Conservation (phyloP, 2,113 vertebrate species). For the Siniperca knerii region DNA sequence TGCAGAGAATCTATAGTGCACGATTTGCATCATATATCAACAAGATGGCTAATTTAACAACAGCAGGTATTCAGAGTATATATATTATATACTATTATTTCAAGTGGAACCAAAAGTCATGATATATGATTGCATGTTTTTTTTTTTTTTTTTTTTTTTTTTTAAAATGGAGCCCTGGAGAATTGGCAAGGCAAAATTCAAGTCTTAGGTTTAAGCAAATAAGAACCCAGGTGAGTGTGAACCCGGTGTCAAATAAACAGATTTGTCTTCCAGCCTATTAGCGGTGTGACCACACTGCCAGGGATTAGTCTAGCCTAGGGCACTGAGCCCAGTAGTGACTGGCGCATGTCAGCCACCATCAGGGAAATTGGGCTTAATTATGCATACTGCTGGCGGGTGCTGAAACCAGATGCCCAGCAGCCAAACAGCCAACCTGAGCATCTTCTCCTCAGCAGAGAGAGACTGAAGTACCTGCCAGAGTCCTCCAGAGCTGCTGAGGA, state of each 20-base stretch:
- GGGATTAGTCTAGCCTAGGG: conserved; percentile 66
- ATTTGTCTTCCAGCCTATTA: conserved; percentile 75
- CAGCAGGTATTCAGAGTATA: neutral
- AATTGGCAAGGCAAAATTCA: neutral
- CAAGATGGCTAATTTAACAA: neutral
- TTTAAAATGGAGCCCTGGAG: neutral
- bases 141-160: neutral
- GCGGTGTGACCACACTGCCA: conserved; percentile 58
- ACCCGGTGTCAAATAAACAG: conserved; percentile 73
- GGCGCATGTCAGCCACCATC: conserved; percentile 64
- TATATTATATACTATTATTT: neutral
- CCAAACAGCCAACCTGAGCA: conserved; percentile 49
- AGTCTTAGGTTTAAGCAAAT: conserved; percentile 30
- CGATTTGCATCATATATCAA: neutral
- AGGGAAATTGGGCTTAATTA: conserved; percentile 71
- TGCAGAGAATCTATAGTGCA: neutral
- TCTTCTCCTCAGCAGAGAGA: conserved; percentile 33
- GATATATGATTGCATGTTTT: conserved; percentile 16
- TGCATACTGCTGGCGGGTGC: conserved; percentile 46
- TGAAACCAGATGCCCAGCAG: conserved; percentile 61
- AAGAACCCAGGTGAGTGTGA: conserved; percentile 64
- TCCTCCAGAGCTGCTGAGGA: conserved; percentile 7
- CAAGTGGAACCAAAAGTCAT: neutral
- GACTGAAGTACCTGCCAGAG: conserved; percentile 39
- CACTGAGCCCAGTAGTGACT: conserved; percentile 65